Conservation (phyloP, 2,797 vertebrate species). For the Otolemur crassicaudatus region DNA sequence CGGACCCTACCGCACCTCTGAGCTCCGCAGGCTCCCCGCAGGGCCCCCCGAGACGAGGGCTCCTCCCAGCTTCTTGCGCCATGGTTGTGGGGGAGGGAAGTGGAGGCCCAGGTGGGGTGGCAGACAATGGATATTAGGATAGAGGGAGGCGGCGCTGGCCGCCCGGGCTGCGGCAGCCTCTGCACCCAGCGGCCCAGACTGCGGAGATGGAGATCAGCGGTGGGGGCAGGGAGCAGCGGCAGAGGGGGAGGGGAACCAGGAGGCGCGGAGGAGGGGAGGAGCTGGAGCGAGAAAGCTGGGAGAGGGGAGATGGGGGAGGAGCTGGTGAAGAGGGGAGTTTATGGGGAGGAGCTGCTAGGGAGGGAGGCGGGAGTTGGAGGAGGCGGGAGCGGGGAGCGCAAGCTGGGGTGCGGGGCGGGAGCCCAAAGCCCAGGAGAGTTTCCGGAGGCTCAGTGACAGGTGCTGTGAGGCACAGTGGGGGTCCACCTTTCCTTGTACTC, state of each 20-base stretch:
- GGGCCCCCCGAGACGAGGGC: conserved; percentile 70
- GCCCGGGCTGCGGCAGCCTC: conserved; percentile 89
- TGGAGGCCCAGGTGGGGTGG: conserved; percentile 81
- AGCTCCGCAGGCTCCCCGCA: conserved; percentile 76
- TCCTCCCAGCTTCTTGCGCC: conserved; percentile 87
- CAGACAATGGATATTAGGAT: conserved; percentile 86
- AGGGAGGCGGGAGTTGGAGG: neutral
- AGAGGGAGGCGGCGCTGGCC: conserved; percentile 83
- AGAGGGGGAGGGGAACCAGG: conserved; percentile 63
- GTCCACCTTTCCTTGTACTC: neutral
- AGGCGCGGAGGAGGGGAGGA: conserved; percentile 65
- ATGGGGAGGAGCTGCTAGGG: conserved; percentile 39
- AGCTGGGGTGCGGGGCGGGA: neutral
- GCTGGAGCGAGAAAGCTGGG: conserved; percentile 70
- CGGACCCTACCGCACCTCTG: conserved; percentile 88
- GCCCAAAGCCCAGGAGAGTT: neutral
- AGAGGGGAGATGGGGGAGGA: conserved; percentile 70
- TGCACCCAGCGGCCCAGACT: conserved; percentile 77
- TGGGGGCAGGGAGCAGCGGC: conserved; percentile 63
- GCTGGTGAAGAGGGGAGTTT: neutral
- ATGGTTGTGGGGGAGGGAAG: conserved; percentile 89
- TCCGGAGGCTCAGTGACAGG: conserved; percentile 48
- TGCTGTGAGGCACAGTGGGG: conserved; percentile 28
- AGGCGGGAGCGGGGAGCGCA: neutral
- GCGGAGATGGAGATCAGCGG: conserved; percentile 74